Evolutionary conservation across 1,140 invertebrate species (phyloP), one percentile per base, ranked within the genome.

Genomic region (Diabrotica undecimpunctata): DNA sequence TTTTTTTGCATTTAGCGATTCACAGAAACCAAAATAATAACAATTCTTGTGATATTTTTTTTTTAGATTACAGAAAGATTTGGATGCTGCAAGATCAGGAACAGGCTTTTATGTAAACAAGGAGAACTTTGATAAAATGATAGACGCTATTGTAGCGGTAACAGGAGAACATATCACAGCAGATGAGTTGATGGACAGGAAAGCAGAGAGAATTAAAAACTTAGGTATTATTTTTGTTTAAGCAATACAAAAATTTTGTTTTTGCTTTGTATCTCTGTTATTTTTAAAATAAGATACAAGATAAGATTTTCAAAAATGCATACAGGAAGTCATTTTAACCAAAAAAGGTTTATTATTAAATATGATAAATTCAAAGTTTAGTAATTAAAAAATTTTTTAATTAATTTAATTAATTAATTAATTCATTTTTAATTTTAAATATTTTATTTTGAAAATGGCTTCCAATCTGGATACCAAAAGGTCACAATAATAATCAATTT

Each of bases 21-120:
- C 4, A 25, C 25, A 25, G 4, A 4, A 25, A 25, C 25, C 1
- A 4, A 2, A 4, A 2, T 25, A 25, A 25, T 25, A 25, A 25
- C 1, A 2, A 25, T 25, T 25, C 25, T 25, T 25, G 25, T 25
- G 2, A 46, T 10, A 5, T 10, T 46, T 10, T 46, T 35, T 51
- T 39, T 37, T 35, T n/a, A 66, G 53, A 37, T 57, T 62, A 36
- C 64, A 68, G 52, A 61, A 46, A 51, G 67, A 72, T 61, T 64
- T 73, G 52, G 62, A 70, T 41, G 66, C 65, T 9, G 66, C 65
- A 9, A 56, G 66, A 35, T 60, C 64, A 12, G 64, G 65, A 51
- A 39, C 64, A 41, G 70, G 70, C 36, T 57, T 68, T 65, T 68
- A 65, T 39, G 51, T 68, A 13, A 60, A 67, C 57, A 64, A 62